Conservation (phyloP, 2,888 invertebrate species). For the Ophonus ardosiacus region DNA sequence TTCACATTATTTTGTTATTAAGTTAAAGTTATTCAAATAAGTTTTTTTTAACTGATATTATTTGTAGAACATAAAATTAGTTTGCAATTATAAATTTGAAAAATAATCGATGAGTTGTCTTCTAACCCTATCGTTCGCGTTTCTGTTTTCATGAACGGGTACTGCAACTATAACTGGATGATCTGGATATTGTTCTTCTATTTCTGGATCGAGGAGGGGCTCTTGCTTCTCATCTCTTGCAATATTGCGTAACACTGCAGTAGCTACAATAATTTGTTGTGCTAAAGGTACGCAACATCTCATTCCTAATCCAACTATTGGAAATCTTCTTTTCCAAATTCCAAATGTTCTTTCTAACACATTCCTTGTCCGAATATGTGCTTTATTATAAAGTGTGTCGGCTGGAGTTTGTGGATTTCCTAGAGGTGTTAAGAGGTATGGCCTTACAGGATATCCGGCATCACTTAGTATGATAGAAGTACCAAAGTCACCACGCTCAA, state of each 20-base stretch:
- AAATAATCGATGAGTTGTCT: background rate
- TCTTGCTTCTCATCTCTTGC: conserved; percentile 22
- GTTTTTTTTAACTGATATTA: no score
- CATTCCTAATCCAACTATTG: background rate
- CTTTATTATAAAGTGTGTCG: background rate
- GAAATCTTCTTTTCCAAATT: conserved; percentile 22
- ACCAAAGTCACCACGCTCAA: no score
- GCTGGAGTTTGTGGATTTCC: conserved; percentile 4
- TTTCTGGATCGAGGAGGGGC: background rate
- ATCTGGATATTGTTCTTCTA: background rate
- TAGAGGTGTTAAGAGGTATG: background rate
- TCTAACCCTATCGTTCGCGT: background rate
- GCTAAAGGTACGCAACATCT: background rate
- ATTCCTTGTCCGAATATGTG: conserved; percentile 3
- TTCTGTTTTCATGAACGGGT: background rate
- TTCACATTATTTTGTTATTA: no score
- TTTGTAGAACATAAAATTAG: no score
- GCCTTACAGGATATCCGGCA: background rate
- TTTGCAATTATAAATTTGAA: background rate
- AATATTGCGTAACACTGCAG: conserved; percentile 2
- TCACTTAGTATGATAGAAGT: background rate
- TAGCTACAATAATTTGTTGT: background rate
- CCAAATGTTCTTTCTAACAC: conserved; percentile 3
- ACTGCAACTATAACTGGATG: background rate
- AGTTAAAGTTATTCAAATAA: no score